Conservation (phyloP, 2,113 vertebrate species). For the Serinus canaria region DNA sequence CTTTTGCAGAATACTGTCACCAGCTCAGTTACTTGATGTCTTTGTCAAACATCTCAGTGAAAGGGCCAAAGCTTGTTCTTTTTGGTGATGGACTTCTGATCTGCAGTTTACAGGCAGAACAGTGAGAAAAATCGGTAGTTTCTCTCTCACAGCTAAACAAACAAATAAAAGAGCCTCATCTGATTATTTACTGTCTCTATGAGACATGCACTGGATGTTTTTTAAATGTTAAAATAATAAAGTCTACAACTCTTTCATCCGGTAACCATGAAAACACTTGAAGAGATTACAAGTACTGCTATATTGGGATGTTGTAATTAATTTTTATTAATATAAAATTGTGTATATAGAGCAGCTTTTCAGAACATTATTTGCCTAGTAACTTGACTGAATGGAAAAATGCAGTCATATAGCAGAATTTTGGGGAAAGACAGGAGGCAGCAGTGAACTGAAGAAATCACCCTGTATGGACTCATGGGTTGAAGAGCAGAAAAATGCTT, state of each 20-base stretch:
- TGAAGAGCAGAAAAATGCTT: not conserved
- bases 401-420: not conserved
- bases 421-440: not conserved
- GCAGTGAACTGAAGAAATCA: not conserved
- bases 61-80: not conserved
- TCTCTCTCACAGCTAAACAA: not conserved
- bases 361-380: not conserved
- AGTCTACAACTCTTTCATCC: not conserved
- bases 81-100: not conserved
- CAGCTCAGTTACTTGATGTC: not conserved
- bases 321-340: not conserved
- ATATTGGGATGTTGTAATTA: not conserved
- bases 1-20: not conserved
- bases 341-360: not conserved
- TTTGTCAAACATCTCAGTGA: not conserved
- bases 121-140: not conserved
- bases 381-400: not conserved
- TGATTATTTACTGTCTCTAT: not conserved
- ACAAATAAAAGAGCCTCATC: not conserved
- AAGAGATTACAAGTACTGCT: not conserved
- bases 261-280: not conserved
- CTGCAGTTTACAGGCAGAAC: not conserved
- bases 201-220: not conserved
- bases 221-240: not conserved
- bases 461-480: not conserved